Evolutionary conservation across 2,888 invertebrate species (phyloP).

Genomic region (Yponomeuta cagnagella): DNA sequence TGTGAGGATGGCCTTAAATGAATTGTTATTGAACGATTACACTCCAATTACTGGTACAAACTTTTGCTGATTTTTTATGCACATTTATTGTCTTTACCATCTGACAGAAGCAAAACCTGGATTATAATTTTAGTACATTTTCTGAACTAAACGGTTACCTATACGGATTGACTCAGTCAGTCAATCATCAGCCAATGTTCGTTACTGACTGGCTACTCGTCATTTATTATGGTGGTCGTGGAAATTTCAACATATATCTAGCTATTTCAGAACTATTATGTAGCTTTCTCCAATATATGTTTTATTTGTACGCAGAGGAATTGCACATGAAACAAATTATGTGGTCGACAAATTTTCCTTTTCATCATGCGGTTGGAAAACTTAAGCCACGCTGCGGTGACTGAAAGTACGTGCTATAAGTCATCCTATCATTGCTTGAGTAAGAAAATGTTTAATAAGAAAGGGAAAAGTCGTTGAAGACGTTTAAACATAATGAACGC

Average conservation of each 20-base stretch:
- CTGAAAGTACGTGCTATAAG: neutral
- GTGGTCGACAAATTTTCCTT: slow-evolving; percentile 16
- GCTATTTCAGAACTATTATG: neutral
- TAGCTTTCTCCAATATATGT: neutral
- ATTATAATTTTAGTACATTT: no score
- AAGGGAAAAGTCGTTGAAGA: neutral
- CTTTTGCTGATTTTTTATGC: no score
- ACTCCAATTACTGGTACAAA: no score
- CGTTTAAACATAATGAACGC: no score
- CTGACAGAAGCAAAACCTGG: no score
- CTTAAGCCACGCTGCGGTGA: slow-evolving; percentile 15
- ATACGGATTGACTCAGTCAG: no score
- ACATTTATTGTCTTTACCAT: no score
- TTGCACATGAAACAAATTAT: slow-evolving; percentile 15
- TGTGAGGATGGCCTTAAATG: neutral
- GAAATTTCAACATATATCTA: no score
- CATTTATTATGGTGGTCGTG: no score
- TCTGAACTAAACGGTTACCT: no score
- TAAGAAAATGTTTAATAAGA: neutral
- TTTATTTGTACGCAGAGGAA: neutral
- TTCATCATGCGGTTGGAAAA: slow-evolving; percentile 17
- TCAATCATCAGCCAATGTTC: no score
- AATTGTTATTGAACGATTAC: neutral
- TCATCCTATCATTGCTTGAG: neutral
- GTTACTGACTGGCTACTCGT: no score